phyloP scores from a whole-genome alignment of 92 coral and sea anemone genomes.

The Epizoanthus fatuus region DNA sequence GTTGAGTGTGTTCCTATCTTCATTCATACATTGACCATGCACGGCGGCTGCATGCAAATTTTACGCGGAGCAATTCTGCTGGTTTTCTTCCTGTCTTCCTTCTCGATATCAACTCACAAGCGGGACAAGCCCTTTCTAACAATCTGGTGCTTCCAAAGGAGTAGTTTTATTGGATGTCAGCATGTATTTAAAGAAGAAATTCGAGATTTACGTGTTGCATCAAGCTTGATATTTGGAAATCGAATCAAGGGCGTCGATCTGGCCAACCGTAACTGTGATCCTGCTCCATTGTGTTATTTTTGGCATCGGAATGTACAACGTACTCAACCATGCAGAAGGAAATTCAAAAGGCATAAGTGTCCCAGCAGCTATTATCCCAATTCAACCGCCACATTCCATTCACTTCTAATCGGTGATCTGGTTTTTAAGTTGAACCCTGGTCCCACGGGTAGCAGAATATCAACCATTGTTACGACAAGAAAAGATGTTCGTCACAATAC shows the following conservation, averaged over 20 bases:
- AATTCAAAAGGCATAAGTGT: conserved; percentile 16
- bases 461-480: conserved; percentile 32
- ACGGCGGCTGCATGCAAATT: no score
- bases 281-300: conserved; percentile 5
- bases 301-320: conserved; percentile 14
- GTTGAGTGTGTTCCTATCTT: no score
- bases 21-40: no score
- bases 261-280: background rate
- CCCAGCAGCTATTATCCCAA: conserved; percentile 1
- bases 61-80: conserved; percentile 12
- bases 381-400: conserved; percentile 10
- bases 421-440: conserved; percentile 47
- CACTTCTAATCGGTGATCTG: conserved; percentile 19
- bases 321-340: conserved; percentile 9
- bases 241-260: conserved; percentile 6
- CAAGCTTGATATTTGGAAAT: conserved; percentile 13
- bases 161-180: conserved; percentile 18
- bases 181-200: conserved; percentile 27
- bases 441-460: conserved; percentile 31
- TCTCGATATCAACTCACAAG: conserved; percentile 17
- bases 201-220: conserved; percentile 17
- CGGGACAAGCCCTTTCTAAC: conserved; percentile 21
- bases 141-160: conserved; percentile 22
- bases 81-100: conserved; percentile 14
- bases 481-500: conserved; percentile 28